Evolutionary conservation across 2,113 vertebrate genomes (phyloP).

Genomic region (Upupa epops): DNA sequence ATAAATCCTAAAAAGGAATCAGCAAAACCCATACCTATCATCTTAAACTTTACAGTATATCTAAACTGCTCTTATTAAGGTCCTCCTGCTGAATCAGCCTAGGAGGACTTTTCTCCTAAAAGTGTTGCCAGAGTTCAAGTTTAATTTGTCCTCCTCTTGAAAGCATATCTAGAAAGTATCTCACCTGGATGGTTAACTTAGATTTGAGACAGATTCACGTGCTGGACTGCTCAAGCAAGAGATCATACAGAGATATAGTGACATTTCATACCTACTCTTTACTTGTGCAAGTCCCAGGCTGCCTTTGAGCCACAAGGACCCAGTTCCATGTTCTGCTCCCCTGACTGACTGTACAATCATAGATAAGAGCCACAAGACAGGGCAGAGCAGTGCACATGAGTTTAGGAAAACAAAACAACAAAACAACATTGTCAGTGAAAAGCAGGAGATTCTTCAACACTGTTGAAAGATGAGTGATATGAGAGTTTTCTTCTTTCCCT

Average conservation of each 20-base stretch:
- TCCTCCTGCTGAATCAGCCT: background rate
- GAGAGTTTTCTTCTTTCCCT: background rate
- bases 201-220: background rate
- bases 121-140: background rate
- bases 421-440: background rate
- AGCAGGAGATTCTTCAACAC: background rate
- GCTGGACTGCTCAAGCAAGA: background rate
- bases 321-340: background rate
- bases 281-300: background rate
- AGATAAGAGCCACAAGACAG: background rate
- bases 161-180: background rate
- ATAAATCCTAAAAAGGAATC: slow-evolving; percentile 11
- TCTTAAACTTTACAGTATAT: background rate
- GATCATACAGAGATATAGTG: background rate
- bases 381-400: background rate
- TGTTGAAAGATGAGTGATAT: background rate
- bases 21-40: background rate
- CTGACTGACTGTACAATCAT: background rate
- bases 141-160: background rate
- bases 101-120: background rate
- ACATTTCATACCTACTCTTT: background rate
- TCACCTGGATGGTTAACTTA: background rate
- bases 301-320: background rate
- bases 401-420: background rate
- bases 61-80: background rate